Evolutionary conservation across 2,113 vertebrate species (phyloP).

Genomic region (Tetrax tetrax): DNA sequence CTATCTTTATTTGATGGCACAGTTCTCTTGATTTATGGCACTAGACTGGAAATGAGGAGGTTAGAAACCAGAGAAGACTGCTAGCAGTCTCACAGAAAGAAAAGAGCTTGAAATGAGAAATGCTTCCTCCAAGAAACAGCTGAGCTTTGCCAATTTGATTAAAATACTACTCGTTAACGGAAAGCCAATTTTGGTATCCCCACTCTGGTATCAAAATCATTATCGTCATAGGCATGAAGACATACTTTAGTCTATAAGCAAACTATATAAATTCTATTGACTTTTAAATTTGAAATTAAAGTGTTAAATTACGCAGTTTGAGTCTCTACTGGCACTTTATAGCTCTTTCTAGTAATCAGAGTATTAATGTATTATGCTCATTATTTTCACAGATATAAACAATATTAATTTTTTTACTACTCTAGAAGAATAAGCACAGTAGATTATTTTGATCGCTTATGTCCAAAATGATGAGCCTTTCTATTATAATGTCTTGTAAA

Average conservation of each 20-base stretch:
- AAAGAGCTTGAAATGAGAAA: background rate
- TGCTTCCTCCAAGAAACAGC: background rate
- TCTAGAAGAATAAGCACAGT: background rate
- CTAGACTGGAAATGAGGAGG: background rate
- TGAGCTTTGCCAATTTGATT: background rate
- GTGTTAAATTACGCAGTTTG: background rate
- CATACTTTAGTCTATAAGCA: background rate
- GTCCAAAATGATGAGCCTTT: background rate
- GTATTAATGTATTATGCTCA: background rate
- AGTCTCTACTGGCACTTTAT: conserved; percentile 12
- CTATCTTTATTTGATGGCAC: background rate
- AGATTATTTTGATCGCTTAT: background rate
- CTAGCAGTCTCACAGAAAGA: background rate
- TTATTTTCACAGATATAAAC: conserved; percentile 8
- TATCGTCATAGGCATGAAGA: background rate
- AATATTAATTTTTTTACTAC: background rate
- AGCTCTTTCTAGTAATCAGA: background rate
- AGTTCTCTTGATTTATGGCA: background rate
- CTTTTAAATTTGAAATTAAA: background rate
- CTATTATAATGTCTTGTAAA: background rate
- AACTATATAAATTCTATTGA: background rate
- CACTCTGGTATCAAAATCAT: background rate
- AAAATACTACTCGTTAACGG: background rate
- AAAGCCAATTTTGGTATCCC: background rate
- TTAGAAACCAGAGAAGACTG: background rate